These are phyloP conservation scores for Triplophysa bombifrons DNA, from an alignment of 2,797 vertebrate genomes.

Conservation along the genomic window DNA sequence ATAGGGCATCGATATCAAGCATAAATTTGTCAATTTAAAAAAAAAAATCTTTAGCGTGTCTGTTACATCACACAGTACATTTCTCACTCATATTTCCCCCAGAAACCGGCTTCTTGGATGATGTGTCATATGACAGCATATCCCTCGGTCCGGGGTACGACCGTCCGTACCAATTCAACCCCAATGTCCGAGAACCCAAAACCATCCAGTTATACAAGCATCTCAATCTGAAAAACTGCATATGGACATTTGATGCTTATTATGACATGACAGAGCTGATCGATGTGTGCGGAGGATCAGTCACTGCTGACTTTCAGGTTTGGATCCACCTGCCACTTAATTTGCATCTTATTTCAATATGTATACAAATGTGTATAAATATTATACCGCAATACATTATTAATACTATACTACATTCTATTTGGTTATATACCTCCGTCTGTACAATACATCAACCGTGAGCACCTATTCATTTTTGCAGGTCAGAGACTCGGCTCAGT, in stretches of 20 bases:
- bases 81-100: constrained; percentile 32
- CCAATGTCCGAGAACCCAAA: constrained; percentile 83
- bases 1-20: background rate
- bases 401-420: background rate
- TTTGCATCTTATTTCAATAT: background rate
- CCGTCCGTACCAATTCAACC: constrained; percentile 93
- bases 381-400: background rate
- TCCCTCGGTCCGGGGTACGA: constrained; percentile 90
- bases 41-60: background rate
- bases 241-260: constrained; percentile 97
- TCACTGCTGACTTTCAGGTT: constrained; percentile 98
- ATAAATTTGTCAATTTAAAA: background rate
- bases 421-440: background rate
- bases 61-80: background rate
- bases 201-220: constrained; percentile 95
- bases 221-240: constrained; percentile 97
- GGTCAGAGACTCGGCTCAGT: constrained; percentile 97
- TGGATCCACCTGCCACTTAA: constrained; percentile 7
- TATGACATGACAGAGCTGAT: constrained; percentile 98
- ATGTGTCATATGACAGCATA: constrained; percentile 81
- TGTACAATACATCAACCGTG: background rate
- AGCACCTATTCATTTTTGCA: constrained; percentile 61
- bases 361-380: too few species aligned
- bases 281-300: constrained; percentile 93
- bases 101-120: constrained; percentile 92